These are phyloP conservation scores for Toxonevra muliebris DNA, from an alignment of 2,888 invertebrate species.

Conservation along the genomic window DNA sequence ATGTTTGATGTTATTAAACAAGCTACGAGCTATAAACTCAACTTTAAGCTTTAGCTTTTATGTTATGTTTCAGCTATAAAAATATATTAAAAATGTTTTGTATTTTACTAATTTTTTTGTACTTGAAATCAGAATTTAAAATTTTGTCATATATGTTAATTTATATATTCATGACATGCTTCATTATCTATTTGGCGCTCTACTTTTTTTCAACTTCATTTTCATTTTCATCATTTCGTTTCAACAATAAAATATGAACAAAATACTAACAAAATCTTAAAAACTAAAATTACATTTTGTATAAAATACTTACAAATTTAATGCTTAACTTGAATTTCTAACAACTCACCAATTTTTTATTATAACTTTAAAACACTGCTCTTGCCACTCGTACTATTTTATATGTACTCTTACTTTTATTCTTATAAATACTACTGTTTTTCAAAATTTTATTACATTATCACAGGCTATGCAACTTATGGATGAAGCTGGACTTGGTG, in stretches of 20 bases:
- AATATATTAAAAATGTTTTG: too few relatives aligned
- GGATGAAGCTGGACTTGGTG: constrained; percentile 89
- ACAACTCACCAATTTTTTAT: constrained; percentile 23
- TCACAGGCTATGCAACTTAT: constrained; percentile 90
- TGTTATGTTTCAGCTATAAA: too few relatives aligned
- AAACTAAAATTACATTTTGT: constrained; percentile 8
- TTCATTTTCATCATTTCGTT: not conserved
- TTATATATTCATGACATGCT: too few relatives aligned
- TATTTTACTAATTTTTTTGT: too few relatives aligned
- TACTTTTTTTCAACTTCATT: not conserved
- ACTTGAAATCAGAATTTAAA: too few relatives aligned
- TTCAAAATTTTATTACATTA: constrained; percentile 40
- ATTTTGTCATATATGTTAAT: too few relatives aligned
- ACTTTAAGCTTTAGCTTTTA: too few relatives aligned
- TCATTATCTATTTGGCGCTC: too few relatives aligned
- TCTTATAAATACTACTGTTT: constrained; percentile 25
- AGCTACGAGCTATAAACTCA: too few relatives aligned
- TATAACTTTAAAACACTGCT: constrained; percentile 27
- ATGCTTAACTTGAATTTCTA: constrained; percentile 4
- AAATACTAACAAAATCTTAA: constrained; percentile 3
- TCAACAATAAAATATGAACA: not conserved
- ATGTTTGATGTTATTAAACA: too few relatives aligned
- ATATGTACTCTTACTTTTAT: constrained; percentile 23
- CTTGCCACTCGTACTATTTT: constrained; percentile 15
- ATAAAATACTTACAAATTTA: constrained; percentile 4